A percentile compares a stretch with the other conserved stretches of the same genome.
phyloP scores from a whole-genome alignment of 2,113 vertebrate species.

The Prochilodus magdalenae region DNA sequence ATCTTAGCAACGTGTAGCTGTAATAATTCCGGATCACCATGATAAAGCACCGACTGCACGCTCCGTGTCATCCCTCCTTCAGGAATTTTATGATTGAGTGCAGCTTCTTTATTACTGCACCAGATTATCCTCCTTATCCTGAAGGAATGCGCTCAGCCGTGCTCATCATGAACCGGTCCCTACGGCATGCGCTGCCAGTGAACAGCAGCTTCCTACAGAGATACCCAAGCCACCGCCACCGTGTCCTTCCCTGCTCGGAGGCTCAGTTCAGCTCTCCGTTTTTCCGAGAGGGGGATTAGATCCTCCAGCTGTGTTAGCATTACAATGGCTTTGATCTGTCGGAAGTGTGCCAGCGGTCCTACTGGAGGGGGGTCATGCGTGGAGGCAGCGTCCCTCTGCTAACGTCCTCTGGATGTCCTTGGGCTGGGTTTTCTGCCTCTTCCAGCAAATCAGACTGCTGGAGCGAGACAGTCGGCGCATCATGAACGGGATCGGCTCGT shows the following conservation, averaged over 20 bases:
- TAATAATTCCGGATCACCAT: background rate
- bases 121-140: slow-evolving; percentile 36
- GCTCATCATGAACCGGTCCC: background rate
- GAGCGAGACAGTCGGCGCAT: too few species aligned
- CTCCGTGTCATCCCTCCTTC: background rate
- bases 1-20: background rate
- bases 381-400: slow-evolving; percentile 28
- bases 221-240: background rate
- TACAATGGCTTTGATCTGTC: slow-evolving; percentile 12
- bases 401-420: slow-evolving; percentile 66
- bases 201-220: background rate
- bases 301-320: background rate
- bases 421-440: slow-evolving; percentile 66
- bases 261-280: background rate
- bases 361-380: slow-evolving; percentile 20
- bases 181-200: background rate
- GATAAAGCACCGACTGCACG: background rate
- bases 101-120: background rate
- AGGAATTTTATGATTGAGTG: background rate
- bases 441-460: slow-evolving; percentile 42
- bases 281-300: background rate
- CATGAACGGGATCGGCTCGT: too few species aligned
- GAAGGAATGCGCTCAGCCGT: slow-evolving; percentile 21
- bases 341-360: background rate
- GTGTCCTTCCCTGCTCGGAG: too few species aligned